Evolutionary conservation across 2,888 invertebrate species (phyloP).

Genomic region (Nephrotoma flavescens): DNA sequence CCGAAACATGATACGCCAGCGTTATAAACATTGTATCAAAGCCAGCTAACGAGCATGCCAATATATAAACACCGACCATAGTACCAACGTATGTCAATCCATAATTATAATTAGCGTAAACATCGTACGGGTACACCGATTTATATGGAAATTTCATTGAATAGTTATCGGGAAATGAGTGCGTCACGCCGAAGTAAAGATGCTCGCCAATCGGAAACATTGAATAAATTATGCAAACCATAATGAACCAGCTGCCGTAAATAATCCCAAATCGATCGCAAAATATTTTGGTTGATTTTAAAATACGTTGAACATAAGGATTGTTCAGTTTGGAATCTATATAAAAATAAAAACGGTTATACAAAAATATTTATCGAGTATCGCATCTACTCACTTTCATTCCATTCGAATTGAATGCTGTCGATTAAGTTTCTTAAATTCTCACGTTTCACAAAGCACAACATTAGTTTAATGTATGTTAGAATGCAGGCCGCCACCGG

Average conservation of each 20-base stretch:
- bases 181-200: background rate
- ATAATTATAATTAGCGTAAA: background rate
- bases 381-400: background rate
- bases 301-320: background rate
- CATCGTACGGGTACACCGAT: background rate
- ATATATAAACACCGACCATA: background rate
- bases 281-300: background rate
- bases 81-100: background rate
- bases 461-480: background rate
- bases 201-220: background rate
- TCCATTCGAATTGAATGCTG: background rate
- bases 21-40: constrained; percentile 2
- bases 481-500: background rate
- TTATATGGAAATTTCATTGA: background rate
- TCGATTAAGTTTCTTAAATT: background rate
- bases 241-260: background rate
- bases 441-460: background rate
- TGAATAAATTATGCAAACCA: background rate
- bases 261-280: background rate
- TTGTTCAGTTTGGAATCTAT: background rate
- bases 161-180: background rate
- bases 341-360: background rate
- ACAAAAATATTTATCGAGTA: too few relatives aligned
- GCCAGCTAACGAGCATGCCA: background rate
- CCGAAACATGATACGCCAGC: background rate